These are phyloP conservation scores for Callyntrura sp. DNA, from an alignment of 2,888 invertebrate genomes.

Conservation along the genomic window DNA sequence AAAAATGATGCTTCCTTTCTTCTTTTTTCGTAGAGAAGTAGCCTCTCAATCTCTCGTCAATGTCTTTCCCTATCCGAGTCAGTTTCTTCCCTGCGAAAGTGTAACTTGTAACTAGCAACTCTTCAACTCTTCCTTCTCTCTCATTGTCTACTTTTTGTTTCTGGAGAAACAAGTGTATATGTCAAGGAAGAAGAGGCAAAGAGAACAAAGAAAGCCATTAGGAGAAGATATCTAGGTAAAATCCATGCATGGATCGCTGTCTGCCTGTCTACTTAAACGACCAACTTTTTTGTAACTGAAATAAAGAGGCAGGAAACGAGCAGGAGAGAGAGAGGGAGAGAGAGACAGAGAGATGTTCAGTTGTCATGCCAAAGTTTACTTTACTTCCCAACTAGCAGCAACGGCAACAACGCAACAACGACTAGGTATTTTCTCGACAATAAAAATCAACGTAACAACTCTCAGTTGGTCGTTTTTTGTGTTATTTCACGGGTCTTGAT, in stretches of 20 bases:
- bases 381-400: conserved; percentile 18
- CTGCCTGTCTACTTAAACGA: background rate
- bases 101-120: background rate
- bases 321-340: background rate
- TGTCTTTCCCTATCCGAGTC: background rate
- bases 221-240: background rate
- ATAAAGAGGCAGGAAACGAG: background rate
- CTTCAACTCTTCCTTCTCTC: background rate
- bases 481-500: background rate
- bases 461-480: background rate
- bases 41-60: background rate
- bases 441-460: background rate
- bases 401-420: background rate
- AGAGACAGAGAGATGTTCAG: background rate
- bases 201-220: conserved; percentile 36
- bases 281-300: conserved; percentile 19
- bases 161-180: conserved; percentile 37
- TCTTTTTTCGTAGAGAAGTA: too few species aligned
- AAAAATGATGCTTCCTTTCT: too few species aligned
- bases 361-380: conserved; percentile 54
- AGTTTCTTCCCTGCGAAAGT: background rate
- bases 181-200: background rate
- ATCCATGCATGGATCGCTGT: background rate
- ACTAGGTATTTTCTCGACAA: background rate
- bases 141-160: background rate